Conservation (phyloP, 2,888 invertebrate genomes). For the Callosobruchus maculatus region DNA sequence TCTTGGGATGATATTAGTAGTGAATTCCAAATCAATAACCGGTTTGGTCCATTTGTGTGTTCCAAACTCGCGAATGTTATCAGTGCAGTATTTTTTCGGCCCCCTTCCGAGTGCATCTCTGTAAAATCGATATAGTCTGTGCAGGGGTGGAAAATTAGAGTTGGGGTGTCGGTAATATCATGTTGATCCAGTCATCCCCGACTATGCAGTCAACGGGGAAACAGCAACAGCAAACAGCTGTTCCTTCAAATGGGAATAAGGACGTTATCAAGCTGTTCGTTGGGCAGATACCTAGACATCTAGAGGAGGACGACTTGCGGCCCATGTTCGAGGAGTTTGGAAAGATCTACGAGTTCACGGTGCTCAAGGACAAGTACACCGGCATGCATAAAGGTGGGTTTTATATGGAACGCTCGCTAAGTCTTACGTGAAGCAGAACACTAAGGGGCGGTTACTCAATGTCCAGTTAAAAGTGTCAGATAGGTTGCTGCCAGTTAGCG, state of each 20-base stretch:
- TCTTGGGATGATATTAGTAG: not conserved
- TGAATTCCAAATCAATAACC: not conserved
- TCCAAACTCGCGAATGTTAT: not conserved
- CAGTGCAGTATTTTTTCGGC: not conserved
- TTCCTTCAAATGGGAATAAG: conserved; percentile 29
- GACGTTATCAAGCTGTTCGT: conserved; percentile 82
- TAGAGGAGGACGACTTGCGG: conserved; percentile 82
- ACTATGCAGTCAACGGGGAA: conserved; percentile 29
- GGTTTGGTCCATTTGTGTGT: not conserved
- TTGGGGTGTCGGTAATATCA: conserved; percentile 28
- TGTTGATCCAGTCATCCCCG: conserved; percentile 48
- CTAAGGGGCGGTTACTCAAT: too few species aligned
- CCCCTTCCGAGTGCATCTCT: not conserved
- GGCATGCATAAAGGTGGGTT: conserved; percentile 87
- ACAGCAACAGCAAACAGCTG: not conserved
- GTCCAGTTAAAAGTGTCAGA: too few species aligned
- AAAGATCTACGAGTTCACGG: conserved; percentile 90
- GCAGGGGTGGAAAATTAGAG: conserved; percentile 3
- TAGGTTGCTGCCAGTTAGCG: too few species aligned
- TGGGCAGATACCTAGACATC: conserved; percentile 87
- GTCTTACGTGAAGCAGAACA: too few species aligned
- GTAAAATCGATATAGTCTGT: not conserved
- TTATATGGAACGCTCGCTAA: not conserved
- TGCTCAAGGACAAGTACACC: conserved; percentile 91
- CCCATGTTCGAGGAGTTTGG: conserved; percentile 93